These are phyloP conservation scores for Philantomba maxwellii DNA, from an alignment of 2,113 vertebrate genomes.

Conservation along the genomic window DNA sequence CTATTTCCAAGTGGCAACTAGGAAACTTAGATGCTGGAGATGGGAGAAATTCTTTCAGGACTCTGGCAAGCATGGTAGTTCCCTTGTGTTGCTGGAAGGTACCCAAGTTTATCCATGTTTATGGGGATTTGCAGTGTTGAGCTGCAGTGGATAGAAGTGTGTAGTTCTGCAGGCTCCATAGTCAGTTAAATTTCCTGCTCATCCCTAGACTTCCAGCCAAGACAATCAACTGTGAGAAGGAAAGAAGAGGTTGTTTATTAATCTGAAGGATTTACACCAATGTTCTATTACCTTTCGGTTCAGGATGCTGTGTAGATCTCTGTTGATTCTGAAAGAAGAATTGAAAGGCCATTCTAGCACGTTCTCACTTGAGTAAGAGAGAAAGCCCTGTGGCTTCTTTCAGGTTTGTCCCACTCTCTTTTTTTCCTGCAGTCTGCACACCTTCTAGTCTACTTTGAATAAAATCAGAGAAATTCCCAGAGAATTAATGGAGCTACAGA, in stretches of 20 bases:
- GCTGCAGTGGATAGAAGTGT: neutral
- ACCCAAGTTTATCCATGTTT: neutral
- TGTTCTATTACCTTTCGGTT: neutral
- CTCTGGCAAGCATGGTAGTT: neutral
- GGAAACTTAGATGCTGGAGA: neutral
- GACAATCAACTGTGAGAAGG: neutral
- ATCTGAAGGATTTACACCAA: neutral
- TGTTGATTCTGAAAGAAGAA: neutral
- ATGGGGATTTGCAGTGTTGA: neutral
- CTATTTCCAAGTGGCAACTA: neutral
- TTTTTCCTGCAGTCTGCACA: neutral
- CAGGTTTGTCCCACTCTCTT: neutral
- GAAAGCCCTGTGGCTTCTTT: neutral
- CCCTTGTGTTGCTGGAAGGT: neutral
- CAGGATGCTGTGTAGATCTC: neutral
- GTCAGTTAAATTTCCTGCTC: neutral
- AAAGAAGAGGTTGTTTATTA: neutral
- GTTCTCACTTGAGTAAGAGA: neutral
- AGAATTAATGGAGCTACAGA: neutral
- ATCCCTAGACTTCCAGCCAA: neutral
- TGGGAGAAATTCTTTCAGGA: neutral
- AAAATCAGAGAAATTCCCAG: neutral
- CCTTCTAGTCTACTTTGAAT: neutral
- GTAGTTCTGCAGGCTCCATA: neutral
- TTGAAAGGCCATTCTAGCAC: neutral